These are phyloP conservation scores for Girardinichthys multiradiatus DNA, from an alignment of 2,113 vertebrate genomes.

Conservation along the genomic window DNA sequence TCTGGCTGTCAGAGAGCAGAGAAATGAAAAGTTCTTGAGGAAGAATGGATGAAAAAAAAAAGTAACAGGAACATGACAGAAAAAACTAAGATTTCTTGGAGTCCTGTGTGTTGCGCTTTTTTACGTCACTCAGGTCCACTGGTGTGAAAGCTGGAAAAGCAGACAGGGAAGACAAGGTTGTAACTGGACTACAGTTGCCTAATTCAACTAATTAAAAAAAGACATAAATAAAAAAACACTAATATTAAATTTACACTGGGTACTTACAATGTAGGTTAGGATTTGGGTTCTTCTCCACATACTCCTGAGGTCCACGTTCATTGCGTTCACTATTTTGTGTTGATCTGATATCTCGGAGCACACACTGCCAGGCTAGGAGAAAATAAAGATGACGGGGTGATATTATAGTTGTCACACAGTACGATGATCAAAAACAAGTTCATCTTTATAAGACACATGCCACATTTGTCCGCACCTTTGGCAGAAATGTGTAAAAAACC, in stretches of 20 bases:
- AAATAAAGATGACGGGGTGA: background rate
- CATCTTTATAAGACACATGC: background rate
- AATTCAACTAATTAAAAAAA: background rate
- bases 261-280: constrained; percentile 94
- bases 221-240: background rate
- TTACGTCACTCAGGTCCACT: constrained; percentile 91
- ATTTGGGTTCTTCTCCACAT: constrained; percentile 97
- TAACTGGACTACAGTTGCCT: background rate
- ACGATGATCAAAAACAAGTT: background rate
- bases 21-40: constrained; percentile 76
- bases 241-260: background rate
- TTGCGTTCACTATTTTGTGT: constrained; percentile 89
- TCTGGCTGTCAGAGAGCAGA: constrained; percentile 66
- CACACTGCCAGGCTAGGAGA: constrained; percentile 91
- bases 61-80: constrained; percentile 32
- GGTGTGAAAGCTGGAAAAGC: constrained; percentile 87
- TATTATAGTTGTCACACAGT: constrained; percentile 5
- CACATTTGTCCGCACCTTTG: too few relatives aligned
- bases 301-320: constrained; percentile 92
- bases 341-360: constrained; percentile 92
- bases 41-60: constrained; percentile 65
- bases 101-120: constrained; percentile 89
- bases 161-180: constrained; percentile 8
- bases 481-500: too few relatives aligned
- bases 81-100: constrained; percentile 89